These are phyloP conservation scores for Oxyscelio sp. DNA, from an alignment of 2,888 invertebrate genomes.

Conservation along the genomic window DNA sequence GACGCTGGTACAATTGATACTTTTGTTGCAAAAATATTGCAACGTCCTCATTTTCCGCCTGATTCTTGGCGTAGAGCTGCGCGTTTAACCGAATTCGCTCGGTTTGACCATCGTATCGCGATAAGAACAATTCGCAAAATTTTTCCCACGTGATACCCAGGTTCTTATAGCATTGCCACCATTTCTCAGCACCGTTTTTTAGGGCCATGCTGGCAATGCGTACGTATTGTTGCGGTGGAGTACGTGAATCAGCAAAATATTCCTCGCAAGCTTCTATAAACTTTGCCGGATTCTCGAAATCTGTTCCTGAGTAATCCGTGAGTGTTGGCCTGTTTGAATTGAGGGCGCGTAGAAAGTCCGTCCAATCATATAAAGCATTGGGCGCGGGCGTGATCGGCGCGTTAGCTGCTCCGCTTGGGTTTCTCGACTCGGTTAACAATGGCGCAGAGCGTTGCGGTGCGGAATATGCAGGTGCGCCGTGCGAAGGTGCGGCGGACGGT, in stretches of 20 bases:
- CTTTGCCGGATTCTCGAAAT: conserved; percentile 8
- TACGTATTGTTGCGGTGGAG: not conserved
- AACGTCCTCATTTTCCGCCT: not conserved
- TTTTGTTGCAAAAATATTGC: conserved; percentile 4
- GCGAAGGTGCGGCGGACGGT: too few relatives aligned
- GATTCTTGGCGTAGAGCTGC: not conserved
- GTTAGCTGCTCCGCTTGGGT: not conserved
- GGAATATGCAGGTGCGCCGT: too few relatives aligned
- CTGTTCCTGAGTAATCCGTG: conserved; percentile 7
- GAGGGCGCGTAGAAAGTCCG: not conserved
- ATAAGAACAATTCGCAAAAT: conserved; percentile 3
- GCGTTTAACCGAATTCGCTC: not conserved
- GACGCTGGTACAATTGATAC: conserved; percentile 5
- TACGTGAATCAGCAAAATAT: not conserved
- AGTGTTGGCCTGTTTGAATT: not conserved
- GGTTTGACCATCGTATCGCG: conserved; percentile 1
- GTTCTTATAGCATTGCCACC: conserved; percentile 13
- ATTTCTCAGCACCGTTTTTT: conserved; percentile 1
- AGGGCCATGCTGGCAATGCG: conserved; percentile 1
- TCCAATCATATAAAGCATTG: not conserved
- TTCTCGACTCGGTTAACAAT: not conserved
- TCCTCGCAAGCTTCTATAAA: conserved; percentile 1
- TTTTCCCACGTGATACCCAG: not conserved
- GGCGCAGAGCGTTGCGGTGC: not conserved
- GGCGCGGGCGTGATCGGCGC: not conserved